Conservation (phyloP, 2,113 vertebrate species). For the Oreochromis aureus region DNA sequence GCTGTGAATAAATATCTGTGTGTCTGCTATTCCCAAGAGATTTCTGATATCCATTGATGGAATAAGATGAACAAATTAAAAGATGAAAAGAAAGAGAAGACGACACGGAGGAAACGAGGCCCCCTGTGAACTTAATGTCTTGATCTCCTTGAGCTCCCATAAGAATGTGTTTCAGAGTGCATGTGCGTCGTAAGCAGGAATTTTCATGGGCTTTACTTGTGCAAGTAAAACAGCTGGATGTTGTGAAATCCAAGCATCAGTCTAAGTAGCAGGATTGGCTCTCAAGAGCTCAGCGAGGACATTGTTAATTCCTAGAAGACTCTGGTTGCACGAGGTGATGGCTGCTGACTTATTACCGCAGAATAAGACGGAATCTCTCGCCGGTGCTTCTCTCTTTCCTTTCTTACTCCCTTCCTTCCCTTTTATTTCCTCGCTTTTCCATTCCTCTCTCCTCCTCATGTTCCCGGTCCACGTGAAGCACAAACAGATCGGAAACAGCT, state of each 20-base stretch:
- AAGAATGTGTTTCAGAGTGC: not conserved
- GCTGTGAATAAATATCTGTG: not conserved
- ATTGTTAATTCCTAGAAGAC: slow-evolving; percentile 3
- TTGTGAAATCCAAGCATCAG: slow-evolving; percentile 45
- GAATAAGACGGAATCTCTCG: not conserved
- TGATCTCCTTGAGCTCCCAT: not conserved
- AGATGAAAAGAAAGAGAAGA: not conserved
- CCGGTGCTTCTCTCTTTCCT: not conserved
- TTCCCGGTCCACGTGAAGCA: slow-evolving; percentile 17
- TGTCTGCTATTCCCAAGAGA: not conserved
- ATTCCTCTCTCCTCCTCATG: not conserved
- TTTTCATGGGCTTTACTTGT: slow-evolving; percentile 37
- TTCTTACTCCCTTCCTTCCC: not conserved
- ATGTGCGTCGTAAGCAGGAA: slow-evolving; percentile 11
- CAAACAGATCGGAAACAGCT: slow-evolving; percentile 68
- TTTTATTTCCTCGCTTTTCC: slow-evolving; percentile 4
- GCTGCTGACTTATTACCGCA: not conserved
- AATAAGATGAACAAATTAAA: not conserved
- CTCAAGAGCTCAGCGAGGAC: slow-evolving; percentile 11
- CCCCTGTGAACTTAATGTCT: not conserved
- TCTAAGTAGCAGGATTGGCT: slow-evolving; percentile 21
- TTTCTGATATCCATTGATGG: not conserved
- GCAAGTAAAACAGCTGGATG: slow-evolving; percentile 33
- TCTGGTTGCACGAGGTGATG: not conserved
- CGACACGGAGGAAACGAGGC: not conserved